These are phyloP conservation scores for Yasuhikotakia modesta DNA, from an alignment of 2,797 vertebrate genomes.

Conservation along the genomic window DNA sequence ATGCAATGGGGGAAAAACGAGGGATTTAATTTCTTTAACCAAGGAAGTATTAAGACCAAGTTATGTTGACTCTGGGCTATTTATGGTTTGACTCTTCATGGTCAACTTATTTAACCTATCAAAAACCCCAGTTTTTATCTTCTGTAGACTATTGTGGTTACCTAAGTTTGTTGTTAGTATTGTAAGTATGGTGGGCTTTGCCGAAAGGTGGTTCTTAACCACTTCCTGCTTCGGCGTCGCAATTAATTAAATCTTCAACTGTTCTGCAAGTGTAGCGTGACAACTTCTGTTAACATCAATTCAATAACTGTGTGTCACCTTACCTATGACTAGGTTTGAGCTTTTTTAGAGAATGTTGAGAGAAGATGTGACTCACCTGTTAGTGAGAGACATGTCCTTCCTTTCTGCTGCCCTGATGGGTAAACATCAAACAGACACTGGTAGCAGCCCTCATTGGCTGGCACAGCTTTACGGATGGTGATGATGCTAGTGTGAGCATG, in stretches of 20 bases:
- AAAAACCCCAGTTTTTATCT: conserved; percentile 4
- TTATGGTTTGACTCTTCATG: background rate
- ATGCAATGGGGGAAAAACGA: background rate
- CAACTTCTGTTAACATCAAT: background rate
- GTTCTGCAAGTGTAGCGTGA: background rate
- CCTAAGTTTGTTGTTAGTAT: background rate
- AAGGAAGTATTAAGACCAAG: background rate
- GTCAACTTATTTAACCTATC: background rate
- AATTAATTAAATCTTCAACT: conserved; percentile 20
- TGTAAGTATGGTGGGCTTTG: background rate
- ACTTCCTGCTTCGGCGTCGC: conserved; percentile 40
- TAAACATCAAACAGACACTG: conserved; percentile 74
- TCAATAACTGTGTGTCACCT: background rate
- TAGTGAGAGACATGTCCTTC: conserved; percentile 69
- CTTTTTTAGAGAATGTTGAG: background rate
- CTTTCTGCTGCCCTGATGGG: conserved; percentile 67
- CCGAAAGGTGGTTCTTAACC: conserved; percentile 22
- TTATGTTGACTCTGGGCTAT: background rate
- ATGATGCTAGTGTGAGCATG: conserved; percentile 64
- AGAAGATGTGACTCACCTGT: conserved; percentile 62
- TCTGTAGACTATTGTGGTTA: conserved; percentile 12
- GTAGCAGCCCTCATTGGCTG: conserved; percentile 73
- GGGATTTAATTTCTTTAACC: background rate
- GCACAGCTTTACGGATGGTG: conserved; percentile 63
- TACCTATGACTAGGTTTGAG: background rate